Base-by-base conservation (phyloP, 1,140 invertebrate genomes). In the Pseudomyrmex cubaensis region DNA sequence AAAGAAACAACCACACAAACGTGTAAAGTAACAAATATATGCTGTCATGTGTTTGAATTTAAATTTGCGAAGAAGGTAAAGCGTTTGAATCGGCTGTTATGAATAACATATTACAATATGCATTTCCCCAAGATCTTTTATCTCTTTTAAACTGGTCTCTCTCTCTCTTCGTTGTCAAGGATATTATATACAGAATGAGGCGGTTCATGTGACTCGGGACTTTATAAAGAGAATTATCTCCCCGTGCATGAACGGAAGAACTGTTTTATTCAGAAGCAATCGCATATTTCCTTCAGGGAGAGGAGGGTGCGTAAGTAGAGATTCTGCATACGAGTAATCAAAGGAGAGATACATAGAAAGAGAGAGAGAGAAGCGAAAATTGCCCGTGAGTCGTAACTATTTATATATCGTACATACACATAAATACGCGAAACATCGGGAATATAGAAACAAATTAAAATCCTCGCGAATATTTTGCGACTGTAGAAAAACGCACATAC, bases 191-290 rank as follows among this genome's bases (percentile, higher is more conserved):
- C 52, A 57, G 67, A 59, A 59, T 56, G 61, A 77, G 50, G 57
- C 59, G 57, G 75, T 69, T 77, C 52, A 44, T 77, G 63, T 10
- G 17, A 13, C 57, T 61, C 9, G 17, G 35, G 48, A 56, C 48
- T 46, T 69, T 25, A 22, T 56, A 35, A 35, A 35, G 35, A 35
- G 35, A 35, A 13, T 46, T 56, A 63, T 46, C 17, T 77, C 75
- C 20, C 35, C 35, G 25, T 56, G 15, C 50, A 56, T 50, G 61
- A 56, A 54, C 25, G 63, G 46, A 77, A 69, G 63, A 12, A 69
- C 35, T 69, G 50, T 77, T 77, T 77, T 77, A 77, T 77, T 69
- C 63, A 77, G 8, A 57, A 77, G 63, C 54, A 77, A 77, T 77
- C 64, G 50, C 13, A 48, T 50, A 44, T 67, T 77, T 69, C 50